These are phyloP conservation scores for Macquaria ambigua DNA, from an alignment of 2,113 vertebrate genomes.

Conservation along the genomic window DNA sequence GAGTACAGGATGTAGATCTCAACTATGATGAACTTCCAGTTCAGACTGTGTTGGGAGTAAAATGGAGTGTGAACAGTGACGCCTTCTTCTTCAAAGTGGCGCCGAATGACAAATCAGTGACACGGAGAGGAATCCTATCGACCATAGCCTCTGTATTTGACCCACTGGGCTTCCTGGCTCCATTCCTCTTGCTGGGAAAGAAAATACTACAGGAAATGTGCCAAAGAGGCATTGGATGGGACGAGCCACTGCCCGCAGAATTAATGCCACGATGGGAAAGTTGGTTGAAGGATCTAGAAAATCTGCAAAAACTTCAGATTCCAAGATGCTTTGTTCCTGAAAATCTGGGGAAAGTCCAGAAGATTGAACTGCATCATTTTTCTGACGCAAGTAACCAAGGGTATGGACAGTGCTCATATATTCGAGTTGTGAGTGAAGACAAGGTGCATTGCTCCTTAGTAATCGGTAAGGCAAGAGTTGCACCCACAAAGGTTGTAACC, in stretches of 20 bases:
- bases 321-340: constrained; percentile 14
- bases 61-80: not conserved
- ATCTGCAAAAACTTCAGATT: not conserved
- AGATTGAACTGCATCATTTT: constrained; percentile 26
- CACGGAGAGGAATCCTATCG: not conserved
- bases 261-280: not conserved
- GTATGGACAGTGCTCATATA: constrained; percentile 26
- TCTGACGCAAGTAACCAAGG: not conserved
- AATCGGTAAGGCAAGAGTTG: too few species aligned
- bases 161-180: not conserved
- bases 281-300: not conserved
- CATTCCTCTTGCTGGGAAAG: not conserved
- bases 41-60: not conserved
- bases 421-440: not conserved
- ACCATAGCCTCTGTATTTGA: not conserved
- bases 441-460: not conserved
- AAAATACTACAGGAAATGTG: not conserved
- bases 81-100: not conserved
- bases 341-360: not conserved
- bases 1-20: not conserved
- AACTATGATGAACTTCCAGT: not conserved
- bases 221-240: not conserved
- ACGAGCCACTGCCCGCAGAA: not conserved
- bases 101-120: not conserved
- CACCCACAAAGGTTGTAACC: too few species aligned